Evolutionary conservation across 2,797 vertebrate species (phyloP).

Genomic region (Mastacembelus armatus): DNA sequence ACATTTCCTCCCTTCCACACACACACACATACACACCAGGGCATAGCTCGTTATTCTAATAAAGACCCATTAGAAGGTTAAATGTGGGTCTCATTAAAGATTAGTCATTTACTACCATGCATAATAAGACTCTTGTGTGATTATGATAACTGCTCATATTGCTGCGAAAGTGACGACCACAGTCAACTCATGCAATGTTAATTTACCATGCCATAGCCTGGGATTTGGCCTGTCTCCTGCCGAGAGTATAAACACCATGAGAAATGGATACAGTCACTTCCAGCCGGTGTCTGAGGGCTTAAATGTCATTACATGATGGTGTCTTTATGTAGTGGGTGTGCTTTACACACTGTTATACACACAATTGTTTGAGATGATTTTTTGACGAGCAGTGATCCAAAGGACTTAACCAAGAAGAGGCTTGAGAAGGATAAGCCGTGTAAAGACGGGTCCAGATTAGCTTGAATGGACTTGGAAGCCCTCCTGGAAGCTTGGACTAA

Average conservation of each 20-base stretch:
- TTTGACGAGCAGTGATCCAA: conserved; percentile 68
- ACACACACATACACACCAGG: conserved; percentile 58
- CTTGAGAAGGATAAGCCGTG: conserved; percentile 68
- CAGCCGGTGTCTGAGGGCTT: conserved; percentile 61
- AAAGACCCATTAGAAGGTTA: conserved; percentile 82
- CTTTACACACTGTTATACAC: conserved; percentile 58
- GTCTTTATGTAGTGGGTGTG: conserved; percentile 54
- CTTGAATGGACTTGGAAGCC: conserved; percentile 67
- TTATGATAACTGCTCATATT: conserved; percentile 71
- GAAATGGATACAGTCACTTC: conserved; percentile 62
- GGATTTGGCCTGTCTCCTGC: conserved; percentile 65
- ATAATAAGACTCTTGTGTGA: conserved; percentile 77
- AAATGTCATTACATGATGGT: conserved; percentile 71
- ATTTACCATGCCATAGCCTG: conserved; percentile 57
- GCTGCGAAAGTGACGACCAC: conserved; percentile 59
- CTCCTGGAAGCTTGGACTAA: conserved; percentile 58
- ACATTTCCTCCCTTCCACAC: conserved; percentile 32
- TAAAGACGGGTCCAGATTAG: conserved; percentile 71
- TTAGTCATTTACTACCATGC: conserved; percentile 79
- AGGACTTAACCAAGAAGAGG: conserved; percentile 68
- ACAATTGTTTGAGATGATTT: conserved; percentile 72
- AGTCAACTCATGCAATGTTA: conserved; percentile 55
- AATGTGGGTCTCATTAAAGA: conserved; percentile 82
- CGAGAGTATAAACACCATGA: conserved; percentile 68
- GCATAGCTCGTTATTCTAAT: conserved; percentile 79